phyloP scores from a whole-genome alignment of 64 coral and sea anemone genomes.

The Pachyseris speciosa region DNA sequence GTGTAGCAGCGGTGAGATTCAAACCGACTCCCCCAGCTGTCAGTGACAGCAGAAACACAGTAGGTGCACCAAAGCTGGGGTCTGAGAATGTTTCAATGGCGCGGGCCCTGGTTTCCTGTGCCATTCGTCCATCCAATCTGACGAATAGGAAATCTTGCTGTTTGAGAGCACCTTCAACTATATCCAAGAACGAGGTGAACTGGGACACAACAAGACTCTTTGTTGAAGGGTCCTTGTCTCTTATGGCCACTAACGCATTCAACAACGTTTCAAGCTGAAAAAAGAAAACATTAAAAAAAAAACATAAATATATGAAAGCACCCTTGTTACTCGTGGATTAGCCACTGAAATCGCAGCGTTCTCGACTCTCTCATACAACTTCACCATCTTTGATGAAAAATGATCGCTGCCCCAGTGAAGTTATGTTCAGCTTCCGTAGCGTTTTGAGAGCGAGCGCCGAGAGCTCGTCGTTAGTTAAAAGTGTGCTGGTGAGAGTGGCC shows the following conservation, averaged over 20 bases:
- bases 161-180: slow-evolving; percentile 68
- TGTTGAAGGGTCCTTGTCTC: slow-evolving; percentile 66
- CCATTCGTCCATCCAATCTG: slow-evolving; percentile 86
- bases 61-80: slow-evolving; percentile 40
- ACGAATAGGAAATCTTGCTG: slow-evolving; percentile 55
- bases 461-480: too few relatives aligned
- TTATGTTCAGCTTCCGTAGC: too few relatives aligned
- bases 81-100: slow-evolving; percentile 74
- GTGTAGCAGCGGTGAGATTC: slow-evolving; percentile 83
- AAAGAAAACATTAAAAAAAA: neutral
- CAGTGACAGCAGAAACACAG: slow-evolving; percentile 81
- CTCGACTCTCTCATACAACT: too few relatives aligned
- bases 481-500: too few relatives aligned
- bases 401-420: too few relatives aligned
- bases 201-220: slow-evolving; percentile 93
- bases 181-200: slow-evolving; percentile 89
- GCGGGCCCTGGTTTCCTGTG: slow-evolving; percentile 56
- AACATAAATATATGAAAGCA: neutral
- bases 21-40: slow-evolving; percentile 82
- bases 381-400: too few relatives aligned
- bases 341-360: too few relatives aligned
- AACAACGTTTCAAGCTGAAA: slow-evolving; percentile 76
- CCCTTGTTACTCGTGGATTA: neutral
- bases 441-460: too few relatives aligned
- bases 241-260: slow-evolving; percentile 69